phyloP scores from a whole-genome alignment of 37 sponge, comb jelly and placozoan species.

The Halisarca cf. caerulea region DNA sequence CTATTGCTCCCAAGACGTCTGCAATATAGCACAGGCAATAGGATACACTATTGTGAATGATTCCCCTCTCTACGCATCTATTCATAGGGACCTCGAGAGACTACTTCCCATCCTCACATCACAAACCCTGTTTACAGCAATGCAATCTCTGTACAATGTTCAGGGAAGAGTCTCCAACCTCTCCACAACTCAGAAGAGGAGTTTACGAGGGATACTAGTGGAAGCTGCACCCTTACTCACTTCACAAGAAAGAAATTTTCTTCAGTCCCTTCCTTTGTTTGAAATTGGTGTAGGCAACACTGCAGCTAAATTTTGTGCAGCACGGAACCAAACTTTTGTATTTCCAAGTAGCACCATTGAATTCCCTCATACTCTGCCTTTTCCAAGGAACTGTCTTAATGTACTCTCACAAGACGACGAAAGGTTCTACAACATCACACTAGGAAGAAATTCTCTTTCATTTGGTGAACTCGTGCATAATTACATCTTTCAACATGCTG shows the following conservation, averaged over 20 bases:
- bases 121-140: not conserved
- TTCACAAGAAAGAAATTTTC: not conserved
- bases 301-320: not conserved
- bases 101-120: not conserved
- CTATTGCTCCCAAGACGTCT: not conserved
- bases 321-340: not conserved
- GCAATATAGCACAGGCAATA: not conserved
- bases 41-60: conserved; percentile 7
- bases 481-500: conserved; percentile 13
- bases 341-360: conserved; percentile 5
- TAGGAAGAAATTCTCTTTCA: conserved; percentile 8
- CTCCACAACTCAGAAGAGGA: not conserved
- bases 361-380: conserved; percentile 14
- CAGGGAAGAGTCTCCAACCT: not conserved
- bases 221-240: not conserved
- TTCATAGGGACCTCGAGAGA: not conserved
- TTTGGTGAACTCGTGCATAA: conserved; percentile 20
- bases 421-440: not conserved
- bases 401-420: not conserved
- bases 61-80: not conserved
- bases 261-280: conserved; percentile 40
- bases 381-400: conserved; percentile 34
- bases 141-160: not conserved
- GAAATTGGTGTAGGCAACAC: conserved; percentile 39
- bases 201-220: not conserved